Base-by-base conservation (phyloP, 2,888 invertebrate species). In the Deroplatys truncata region DNA sequence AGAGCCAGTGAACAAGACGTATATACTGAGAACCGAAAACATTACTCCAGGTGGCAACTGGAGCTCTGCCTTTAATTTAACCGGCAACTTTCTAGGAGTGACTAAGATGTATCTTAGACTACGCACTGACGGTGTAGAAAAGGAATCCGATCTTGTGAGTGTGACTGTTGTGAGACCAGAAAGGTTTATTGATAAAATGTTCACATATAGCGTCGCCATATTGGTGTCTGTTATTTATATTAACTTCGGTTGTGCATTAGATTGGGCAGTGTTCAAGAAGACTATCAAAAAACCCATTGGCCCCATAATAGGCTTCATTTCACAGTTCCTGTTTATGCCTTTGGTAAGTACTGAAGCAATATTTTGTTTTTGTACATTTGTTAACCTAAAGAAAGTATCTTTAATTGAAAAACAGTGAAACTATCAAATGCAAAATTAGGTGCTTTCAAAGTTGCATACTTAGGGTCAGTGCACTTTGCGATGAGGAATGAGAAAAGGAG, bases 191-290 rank as follows among this genome's bases (percentile, higher is more conserved):
- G 98, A 98, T 93, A 95, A 94, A 20, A 93, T 97, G 9, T 98
- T 98, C 92, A 96, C 96, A 0, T 95, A 94, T 84, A 97, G 97
- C 90, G 97, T 98, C 9, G 96, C 96, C 3, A 93, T 96, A 85
- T 94, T 98, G 86, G 96, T 97, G 84, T 96, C 97, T 0, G 94
- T 98, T 87, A 96, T 98, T 92, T 98, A 98, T 92, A 96, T 98
- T 89, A 98, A 98, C 94, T 98, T 98, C 94, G 98, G 98, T 0
- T 98, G 98, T 92, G 98, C 98, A 0, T 94, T 98, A 93, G 97
- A 98, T 92, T 95, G 97, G 95, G 93, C 94, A 0, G 95, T 96
- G 0, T 95, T 98, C 28, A 95, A 95, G 91, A 94, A 94, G 2
- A 96, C 96, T 28, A 91, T 98, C 2, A 95, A 94, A 91, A 95